These are phyloP conservation scores for Florisuga fusca DNA, from an alignment of 2,797 vertebrate species.

Conservation along the genomic window DNA sequence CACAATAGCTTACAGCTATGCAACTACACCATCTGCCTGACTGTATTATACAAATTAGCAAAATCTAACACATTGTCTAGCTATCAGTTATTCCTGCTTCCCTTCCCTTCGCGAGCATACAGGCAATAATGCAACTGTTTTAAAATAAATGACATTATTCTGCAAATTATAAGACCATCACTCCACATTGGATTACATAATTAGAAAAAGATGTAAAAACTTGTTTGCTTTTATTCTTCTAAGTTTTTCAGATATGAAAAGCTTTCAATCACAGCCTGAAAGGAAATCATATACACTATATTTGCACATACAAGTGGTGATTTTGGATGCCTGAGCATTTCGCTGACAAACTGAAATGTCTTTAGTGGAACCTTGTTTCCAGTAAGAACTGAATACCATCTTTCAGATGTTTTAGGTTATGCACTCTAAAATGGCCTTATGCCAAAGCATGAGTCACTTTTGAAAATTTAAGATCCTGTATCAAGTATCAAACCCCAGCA, in stretches of 20 bases:
- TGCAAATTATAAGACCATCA: not conserved
- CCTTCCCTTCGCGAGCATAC: not conserved
- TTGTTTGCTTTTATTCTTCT: not conserved
- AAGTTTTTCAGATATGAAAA: not conserved
- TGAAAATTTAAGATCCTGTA: not conserved
- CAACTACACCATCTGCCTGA: not conserved
- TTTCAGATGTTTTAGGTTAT: constrained; percentile 37
- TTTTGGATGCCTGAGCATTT: not conserved
- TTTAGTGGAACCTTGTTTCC: constrained; percentile 17
- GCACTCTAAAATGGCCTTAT: not conserved
- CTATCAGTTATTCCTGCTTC: not conserved
- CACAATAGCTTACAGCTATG: not conserved
- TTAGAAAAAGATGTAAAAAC: not conserved
- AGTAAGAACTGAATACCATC: constrained; percentile 24
- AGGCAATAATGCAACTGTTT: not conserved
- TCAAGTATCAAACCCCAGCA: not conserved
- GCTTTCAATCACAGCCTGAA: not conserved
- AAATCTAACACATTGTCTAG: not conserved
- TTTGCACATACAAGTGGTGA: not conserved
- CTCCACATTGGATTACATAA: not conserved
- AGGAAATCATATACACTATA: not conserved
- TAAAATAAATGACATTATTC: not conserved
- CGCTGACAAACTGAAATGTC: not conserved
- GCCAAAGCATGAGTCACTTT: constrained; percentile 28
- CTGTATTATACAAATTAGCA: not conserved